Base-by-base conservation (phyloP, 1,140 invertebrate genomes). In the Halyomorpha halys region DNA sequence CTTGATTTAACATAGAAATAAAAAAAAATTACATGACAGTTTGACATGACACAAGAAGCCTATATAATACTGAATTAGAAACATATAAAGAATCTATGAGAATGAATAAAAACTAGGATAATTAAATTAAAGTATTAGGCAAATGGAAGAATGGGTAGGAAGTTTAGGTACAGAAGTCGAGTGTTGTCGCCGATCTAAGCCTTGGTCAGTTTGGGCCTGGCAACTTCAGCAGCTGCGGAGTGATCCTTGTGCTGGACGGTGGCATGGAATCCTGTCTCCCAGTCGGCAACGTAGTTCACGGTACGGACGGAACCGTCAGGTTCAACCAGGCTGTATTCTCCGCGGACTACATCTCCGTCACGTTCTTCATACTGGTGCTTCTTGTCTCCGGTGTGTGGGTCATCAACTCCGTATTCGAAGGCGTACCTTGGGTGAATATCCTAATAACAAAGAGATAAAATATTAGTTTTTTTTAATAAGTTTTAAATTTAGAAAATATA, bases 201-300 rank as follows among this genome's bases (percentile, higher is more conserved):
- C 61, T 49, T 47, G 18, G 23, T 51, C 16, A 65, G 23, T 15
- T 11, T 23, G n/a, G 64, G 66, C 49, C 49, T 56, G 53, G 66
- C 66, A 2, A 65, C 66, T 15, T 49, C 56, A 51, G 63, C 59
- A 16, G 54, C 59, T 6, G 63, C 64, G 15, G 44, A 59, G 25
- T 67, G 63, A 19, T 49, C 60, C 45, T 65, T 82, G 72, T 87
- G 86, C 71, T 80, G 82, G 13, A 88, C 85, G 70, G 82, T 78
- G 53, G 86, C 86, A 74, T 87, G 85, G 75, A 89, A 88, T 72
- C 86, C 86, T 63, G 83, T 86, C 70, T 87, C 82, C 76, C 84
- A 86, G 70, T 87, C 86, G n/a, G 85, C 85, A 54, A 84, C 81
- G 73, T 89, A 90, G 73, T 86, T 81, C 21, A 89, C 87, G 1